phyloP scores from a whole-genome alignment of 2,888 invertebrate genomes.

The Macroteleia sp. region DNA sequence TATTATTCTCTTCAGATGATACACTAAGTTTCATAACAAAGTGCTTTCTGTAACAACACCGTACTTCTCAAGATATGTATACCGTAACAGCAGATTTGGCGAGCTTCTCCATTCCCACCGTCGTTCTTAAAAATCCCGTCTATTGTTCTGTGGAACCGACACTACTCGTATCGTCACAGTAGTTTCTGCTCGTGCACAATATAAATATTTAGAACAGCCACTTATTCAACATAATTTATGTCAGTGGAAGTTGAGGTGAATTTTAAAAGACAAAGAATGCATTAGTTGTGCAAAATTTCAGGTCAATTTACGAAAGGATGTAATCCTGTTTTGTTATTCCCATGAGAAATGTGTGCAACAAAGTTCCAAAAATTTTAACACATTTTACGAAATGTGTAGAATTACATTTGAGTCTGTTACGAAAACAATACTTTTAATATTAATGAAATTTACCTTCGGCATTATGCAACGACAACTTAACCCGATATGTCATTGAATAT shows the following conservation, averaged over 20 bases:
- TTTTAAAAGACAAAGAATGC: constrained; percentile 24
- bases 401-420: too few relatives aligned
- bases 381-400: too few relatives aligned
- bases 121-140: constrained; percentile 39
- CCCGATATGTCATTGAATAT: background rate
- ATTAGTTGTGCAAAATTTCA: constrained; percentile 1
- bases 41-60: constrained; percentile 38
- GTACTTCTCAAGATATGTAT: constrained; percentile 30
- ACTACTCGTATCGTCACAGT: constrained; percentile 45
- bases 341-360: background rate
- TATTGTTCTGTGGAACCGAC: constrained; percentile 39
- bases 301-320: background rate
- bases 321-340: background rate
- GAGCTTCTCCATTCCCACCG: constrained; percentile 45
- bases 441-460: constrained; percentile 11
- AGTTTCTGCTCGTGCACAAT: constrained; percentile 9
- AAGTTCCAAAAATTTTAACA: too few relatives aligned
- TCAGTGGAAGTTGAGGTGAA: constrained; percentile 14
- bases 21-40: constrained; percentile 33
- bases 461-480: background rate
- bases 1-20: background rate
- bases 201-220: constrained; percentile 48
- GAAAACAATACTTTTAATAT: constrained; percentile 16
- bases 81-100: constrained; percentile 43
- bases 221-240: constrained; percentile 40